Evolutionary conservation across 1,140 invertebrate species (phyloP), one percentile per base, ranked within the genome.

Genomic region (Vollenhovia emeryi): DNA sequence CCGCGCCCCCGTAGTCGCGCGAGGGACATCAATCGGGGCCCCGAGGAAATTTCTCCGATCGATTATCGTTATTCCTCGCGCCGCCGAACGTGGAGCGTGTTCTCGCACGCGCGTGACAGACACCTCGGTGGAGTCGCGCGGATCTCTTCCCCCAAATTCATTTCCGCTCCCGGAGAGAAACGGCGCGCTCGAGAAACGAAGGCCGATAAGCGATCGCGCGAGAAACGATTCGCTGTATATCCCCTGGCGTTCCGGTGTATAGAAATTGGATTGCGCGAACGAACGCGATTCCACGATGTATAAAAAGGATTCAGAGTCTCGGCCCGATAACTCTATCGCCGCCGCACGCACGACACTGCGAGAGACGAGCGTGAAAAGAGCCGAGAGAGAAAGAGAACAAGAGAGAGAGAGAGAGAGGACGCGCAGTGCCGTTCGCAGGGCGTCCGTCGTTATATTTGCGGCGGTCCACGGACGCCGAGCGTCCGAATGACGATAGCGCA

Each of bases 291-390:
- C 24, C 13, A 6, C 6, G 33, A 8, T 15, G n/a, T 45, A n/a
- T n/a, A n/a, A 57, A 80, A 57, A 71, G n/a, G 62, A 55, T 57
- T 55, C 50, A 30, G 43, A 11, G 50, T 69, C 24, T 33, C 66
- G 78, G 57, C 78, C 36, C 71, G 52, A 71, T 82, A 71, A 57
- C 50, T 59, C 71, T 30, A 57, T 55, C 66, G 21, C 6, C 6
- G 30, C 13, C 45, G 33, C 21, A 18, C n/a, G 43, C 24, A n/a
- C 50, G 33, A 13, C n/a, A 21, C 40, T 18, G 48, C 2, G 36
- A 27, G 13, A 48, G 30, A 36, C 24, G 57, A 52, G 8, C n/a
- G 75, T 45, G 30, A 60, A 24, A 33, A 57, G 59, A 50, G 27
- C 60, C 27, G 57, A 30, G n/a, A 40, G 60, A 0, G 33, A n/a